Conservation (phyloP, 1,140 invertebrate species). For the Drosophila miranda region DNA sequence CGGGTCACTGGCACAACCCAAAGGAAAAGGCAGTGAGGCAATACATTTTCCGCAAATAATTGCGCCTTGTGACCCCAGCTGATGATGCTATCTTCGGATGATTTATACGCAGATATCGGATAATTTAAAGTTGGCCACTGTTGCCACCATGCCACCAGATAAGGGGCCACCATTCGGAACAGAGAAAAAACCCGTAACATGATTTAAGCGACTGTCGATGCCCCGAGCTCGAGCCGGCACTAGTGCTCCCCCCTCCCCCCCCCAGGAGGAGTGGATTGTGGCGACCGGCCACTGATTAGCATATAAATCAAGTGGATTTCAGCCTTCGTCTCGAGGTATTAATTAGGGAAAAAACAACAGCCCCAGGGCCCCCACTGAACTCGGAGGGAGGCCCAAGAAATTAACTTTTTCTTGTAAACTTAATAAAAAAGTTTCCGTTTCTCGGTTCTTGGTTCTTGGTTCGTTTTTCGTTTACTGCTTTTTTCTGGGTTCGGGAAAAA, state of each 20-base stretch:
- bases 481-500: conserved; percentile 16
- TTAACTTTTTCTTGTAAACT: conserved; percentile 71
- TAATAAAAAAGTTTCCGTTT: conserved; percentile 71
- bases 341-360: conserved; percentile 55
- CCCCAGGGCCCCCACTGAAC: conserved; percentile 33
- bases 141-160: neutral
- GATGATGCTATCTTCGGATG: conserved; percentile 62
- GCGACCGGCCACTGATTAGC: conserved; percentile 49
- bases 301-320: conserved; percentile 72
- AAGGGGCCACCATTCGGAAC: neutral
- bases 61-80: conserved; percentile 45
- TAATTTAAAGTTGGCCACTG: conserved; percentile 58
- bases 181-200: conserved; percentile 35
- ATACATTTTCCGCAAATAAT: conserved; percentile 52
- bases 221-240: neutral
- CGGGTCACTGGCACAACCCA: neutral
- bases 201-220: conserved; percentile 37
- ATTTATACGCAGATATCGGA: conserved; percentile 62
- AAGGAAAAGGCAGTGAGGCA: neutral
- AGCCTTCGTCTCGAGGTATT: conserved; percentile 53
- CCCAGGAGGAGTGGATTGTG: neutral
- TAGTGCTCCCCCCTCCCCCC: neutral
- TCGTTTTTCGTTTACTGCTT: conserved; percentile 5
- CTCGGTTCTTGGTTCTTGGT: conserved; percentile 29
- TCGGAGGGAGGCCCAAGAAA: conserved; percentile 19